Conservation (phyloP, 2,888 invertebrate species). For the Petrolisthes manimaculis region DNA sequence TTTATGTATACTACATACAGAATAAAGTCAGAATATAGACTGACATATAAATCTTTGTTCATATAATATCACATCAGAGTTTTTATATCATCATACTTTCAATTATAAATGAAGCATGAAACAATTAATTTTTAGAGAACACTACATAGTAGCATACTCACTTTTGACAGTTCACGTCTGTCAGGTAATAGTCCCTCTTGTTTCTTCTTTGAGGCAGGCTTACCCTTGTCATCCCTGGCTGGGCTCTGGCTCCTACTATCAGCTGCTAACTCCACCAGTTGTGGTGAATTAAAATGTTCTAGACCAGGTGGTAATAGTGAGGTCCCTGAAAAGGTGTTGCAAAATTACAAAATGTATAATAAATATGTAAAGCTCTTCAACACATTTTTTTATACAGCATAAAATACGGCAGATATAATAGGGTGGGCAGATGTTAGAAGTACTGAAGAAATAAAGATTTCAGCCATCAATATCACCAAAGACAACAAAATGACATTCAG, state of each 20-base stretch:
- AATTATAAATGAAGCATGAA: too few relatives aligned
- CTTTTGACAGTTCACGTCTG: constrained; percentile 46
- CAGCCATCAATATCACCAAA: too few relatives aligned
- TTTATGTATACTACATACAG: too few relatives aligned
- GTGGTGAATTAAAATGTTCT: constrained; percentile 76
- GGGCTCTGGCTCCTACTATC: constrained; percentile 47
- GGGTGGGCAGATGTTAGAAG: too few relatives aligned
- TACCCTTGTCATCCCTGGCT: constrained; percentile 43
- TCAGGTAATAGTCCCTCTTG: constrained; percentile 35
- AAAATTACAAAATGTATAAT: constrained; percentile 3
- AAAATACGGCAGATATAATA: too few relatives aligned
- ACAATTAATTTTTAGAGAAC: not conserved
- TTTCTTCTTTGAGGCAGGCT: constrained; percentile 27
- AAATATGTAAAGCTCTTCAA: not conserved
- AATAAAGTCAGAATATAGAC: too few relatives aligned
- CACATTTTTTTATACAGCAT: too few relatives aligned
- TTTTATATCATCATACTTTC: too few relatives aligned
- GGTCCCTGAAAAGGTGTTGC: constrained; percentile 72
- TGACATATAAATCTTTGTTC: too few relatives aligned
- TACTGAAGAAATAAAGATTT: too few relatives aligned
- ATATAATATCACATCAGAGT: too few relatives aligned
- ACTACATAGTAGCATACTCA: not conserved
- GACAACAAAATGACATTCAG: too few relatives aligned
- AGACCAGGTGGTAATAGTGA: constrained; percentile 80
- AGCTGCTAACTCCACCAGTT: constrained; percentile 48